Base-by-base conservation (phyloP, 2,888 invertebrate genomes). In the Lacanobia wlatinum region DNA sequence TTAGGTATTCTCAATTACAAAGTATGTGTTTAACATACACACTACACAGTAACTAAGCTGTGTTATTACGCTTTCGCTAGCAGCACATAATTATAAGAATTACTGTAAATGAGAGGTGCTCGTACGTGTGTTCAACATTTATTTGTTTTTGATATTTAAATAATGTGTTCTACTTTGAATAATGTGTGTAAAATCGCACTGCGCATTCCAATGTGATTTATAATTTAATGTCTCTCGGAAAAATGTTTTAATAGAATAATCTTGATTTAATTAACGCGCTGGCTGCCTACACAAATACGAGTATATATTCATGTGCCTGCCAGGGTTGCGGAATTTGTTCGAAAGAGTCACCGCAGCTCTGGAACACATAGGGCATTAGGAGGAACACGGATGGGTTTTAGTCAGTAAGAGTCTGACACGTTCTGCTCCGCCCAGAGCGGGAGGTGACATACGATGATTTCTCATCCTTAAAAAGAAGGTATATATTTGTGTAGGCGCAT, bases 1-100 rank as follows among this genome's bases (percentile, higher is more conserved):
- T 89, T 87, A 84, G 73, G 69, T 76, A 75, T 75, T 73, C 76
- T 76, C 70, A 65, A 64, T 75, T 55, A 66, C 66, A 48, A 48
- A 48, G 18, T 48, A 48, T 48, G 18, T 48, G 48, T 48, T 48
- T 48, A 1, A 48, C 48, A 18, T 8, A 48, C 48, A 48, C 18
- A 46, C 16, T 46, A 46, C 46, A 46, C 46, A 18, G 48, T 48
- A 48, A 48, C 18, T 18, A 48, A 48, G 18, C 48, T 18, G 48
- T 48, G 18, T 48, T 48, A 48, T 18, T 48, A 48, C 48, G 18
- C 8, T 18, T 48, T 48, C 48, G 18, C 18, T 8, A 18, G 8
- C 48, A 48, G 6, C 18, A 48, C 48, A 18, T 18, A 7, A 18
- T 48, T 48, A 46, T 48, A 43, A 43, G 43, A 43, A 48, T 48